Evolutionary conservation across 2,888 invertebrate species (phyloP), one percentile per base, ranked within the genome.

Genomic region (Cistogaster globosa): DNA sequence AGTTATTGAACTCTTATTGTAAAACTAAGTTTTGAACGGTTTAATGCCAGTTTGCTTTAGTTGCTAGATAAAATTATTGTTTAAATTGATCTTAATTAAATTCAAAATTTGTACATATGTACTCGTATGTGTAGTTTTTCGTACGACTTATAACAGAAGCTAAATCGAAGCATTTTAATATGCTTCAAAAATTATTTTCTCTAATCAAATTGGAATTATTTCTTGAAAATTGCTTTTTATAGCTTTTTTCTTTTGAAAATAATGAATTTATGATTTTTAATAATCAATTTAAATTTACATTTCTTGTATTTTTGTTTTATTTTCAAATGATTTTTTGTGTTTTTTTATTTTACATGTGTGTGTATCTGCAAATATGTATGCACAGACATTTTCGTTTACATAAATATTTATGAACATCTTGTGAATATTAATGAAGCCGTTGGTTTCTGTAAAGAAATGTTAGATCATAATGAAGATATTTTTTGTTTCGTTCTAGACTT

Each of bases 351-450:
- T 58, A n/a, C 18, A 12, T 58, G 36, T 71, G 32, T 57, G 11
- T 58, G n/a, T 60, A 36, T 32, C 16, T 48, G 36, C 62, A 26
- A 11, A 16, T 18, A 48, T 36, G 14, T 20, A 11, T 26, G 20
- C 18, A 67, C 36, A 53, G 51, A 8, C 6, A 67, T 42, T 75
- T 65, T 75, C 65, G 75, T 65, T 63, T 68, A 60, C 74, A 57
- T 32, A n/a, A n/a, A n/a, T n/a, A 26, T 26, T 1, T 2, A 32
- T 32, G 32, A 45, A 77, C 72, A 78, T 83, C 62, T 83, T 78
- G 48, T 72, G 83, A 77, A 83, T 83, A 68, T 78, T 78, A 83
- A 83, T 83, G 83, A 83, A 78, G 72, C 83, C 78, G 67, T 83
- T 83, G 26, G 72, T 83, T 83, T 42, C 77, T 78, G 83, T 83